Base-by-base conservation (phyloP, 2,888 invertebrate species). In the Germaria angustata region DNA sequence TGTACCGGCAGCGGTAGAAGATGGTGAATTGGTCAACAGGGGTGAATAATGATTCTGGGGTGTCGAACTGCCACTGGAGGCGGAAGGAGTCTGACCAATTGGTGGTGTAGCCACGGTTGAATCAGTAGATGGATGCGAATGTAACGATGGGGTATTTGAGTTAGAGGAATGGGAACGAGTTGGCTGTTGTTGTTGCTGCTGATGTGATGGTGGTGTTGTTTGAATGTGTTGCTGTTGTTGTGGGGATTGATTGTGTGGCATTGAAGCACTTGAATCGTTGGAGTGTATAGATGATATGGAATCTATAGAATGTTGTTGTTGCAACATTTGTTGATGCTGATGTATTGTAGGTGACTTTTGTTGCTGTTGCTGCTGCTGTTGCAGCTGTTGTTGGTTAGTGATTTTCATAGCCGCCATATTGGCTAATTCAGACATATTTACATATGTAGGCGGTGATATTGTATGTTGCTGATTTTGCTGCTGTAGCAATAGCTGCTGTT, bases 361-460 rank as follows among this genome's bases (percentile, higher is more conserved):
- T 55, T 85, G 86, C 28, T 85, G 84, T 9, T 85, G 86, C 5
- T 84, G 84, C 4, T 86, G 86, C 59, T 88, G 87, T 13, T 88
- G 88, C 20, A 87, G 88, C 36, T 88, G 87, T 59, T 89, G 90
- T 90, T 93, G 89, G 92, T 86, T 93, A 91, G 80, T 95, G 91
- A 91, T 95, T 92, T 93, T 96, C 91, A 92, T 93, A 11, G 96
- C 96, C 51, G 96, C 96, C 92, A 96, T 93, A 87, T 94, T 95
- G 24, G 96, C 96, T 89, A 97, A 92, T 90, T 97, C 97, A 84
- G 96, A 96, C 96, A 97, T 96, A 90, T 97, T 97, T 87, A 97
- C 97, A 92, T 97, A 97, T 88, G 97, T 94, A 24, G 97, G 97
- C 91, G 95, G 95, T 51, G 87, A 88, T 44, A 72, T 82, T 49